Base-by-base conservation (phyloP, 1,140 invertebrate genomes). In the Drosophila leontia region DNA sequence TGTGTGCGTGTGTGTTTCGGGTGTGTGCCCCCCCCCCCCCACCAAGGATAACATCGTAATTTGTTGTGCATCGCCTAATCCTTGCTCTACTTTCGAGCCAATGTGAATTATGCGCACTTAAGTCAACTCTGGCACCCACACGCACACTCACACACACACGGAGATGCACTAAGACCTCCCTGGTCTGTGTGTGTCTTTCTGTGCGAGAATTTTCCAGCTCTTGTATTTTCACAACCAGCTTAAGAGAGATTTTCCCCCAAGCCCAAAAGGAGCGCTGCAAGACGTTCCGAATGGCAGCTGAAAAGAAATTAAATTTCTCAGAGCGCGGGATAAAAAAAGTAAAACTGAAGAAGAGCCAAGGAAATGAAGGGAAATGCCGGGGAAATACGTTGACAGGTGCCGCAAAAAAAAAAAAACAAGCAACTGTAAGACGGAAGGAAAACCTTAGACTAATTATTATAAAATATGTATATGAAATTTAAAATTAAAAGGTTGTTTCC, bases 241-340 rank as follows among this genome's bases (percentile, higher is more conserved):
- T 88, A 87, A 88, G 80, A 88, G 80, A 78, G 84, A 88, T 88
- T 87, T 88, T 59, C 87, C 79, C 63, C 68, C 60, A 23, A 59
- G 57, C 78, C 39, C 29, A 32, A 48, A 13, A 39, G 29, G 12
- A 48, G 3, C 12, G 6, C 9, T 7, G 63, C 82, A 86, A 71
- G 83, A 86, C 78, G 69, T 70, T 82, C 64, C 75, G 83, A 86
- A 79, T 76, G 83, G 55, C 83, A 86, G 76, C 71, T 80, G 59
- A 74, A 72, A 77, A 88, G 80, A 84, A 87, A 87, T 80, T 88
- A 84, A 88, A 87, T 88, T 84, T 75, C 77, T 78, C 68, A 53
- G 32, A 39, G 53, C 7, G 45, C 15, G 7, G 8, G 4, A 45
- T 39, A 64, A 32, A 50, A 19, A 29, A 62, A 13, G 7, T n/a